A percentile compares a stretch with the other conserved stretches of the same genome.
Evolutionary conservation across 2,113 vertebrate species (phyloP).

Genomic region (Mionectes macconnelli): DNA sequence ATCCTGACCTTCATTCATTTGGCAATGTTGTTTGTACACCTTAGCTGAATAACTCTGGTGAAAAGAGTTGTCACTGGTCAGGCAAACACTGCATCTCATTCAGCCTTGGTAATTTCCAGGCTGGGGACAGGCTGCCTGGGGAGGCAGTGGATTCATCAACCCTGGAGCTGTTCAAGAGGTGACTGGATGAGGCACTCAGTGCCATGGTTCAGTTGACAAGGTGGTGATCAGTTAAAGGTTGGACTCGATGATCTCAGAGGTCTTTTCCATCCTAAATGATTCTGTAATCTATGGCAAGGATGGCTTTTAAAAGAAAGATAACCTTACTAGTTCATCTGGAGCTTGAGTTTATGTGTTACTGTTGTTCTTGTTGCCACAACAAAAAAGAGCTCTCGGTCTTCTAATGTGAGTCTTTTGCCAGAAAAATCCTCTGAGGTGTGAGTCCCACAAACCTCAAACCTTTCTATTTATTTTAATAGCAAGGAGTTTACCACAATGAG

Average conservation of each 20-base stretch:
- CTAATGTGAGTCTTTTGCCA: background rate
- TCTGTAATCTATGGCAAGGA: background rate
- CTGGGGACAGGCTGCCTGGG: background rate
- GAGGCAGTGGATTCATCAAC: background rate
- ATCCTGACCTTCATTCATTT: background rate
- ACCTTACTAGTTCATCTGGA: background rate
- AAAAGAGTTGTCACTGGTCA: background rate
- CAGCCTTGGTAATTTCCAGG: background rate
- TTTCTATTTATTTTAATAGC: conserved; percentile 26
- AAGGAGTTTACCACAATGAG: background rate
- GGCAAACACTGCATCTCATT: background rate
- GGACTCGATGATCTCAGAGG: background rate
- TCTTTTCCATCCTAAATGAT: background rate
- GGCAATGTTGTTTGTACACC: background rate
- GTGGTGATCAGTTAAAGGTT: background rate
- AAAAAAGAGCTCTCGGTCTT: background rate
- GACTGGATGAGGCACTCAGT: fast-evolving
- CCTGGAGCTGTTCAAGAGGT: background rate
- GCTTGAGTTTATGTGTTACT: background rate
- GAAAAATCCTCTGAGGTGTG: background rate
- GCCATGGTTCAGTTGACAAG: background rate
- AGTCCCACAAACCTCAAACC: conserved; percentile 5
- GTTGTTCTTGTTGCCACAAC: conserved; percentile 20
- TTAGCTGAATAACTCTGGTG: background rate
- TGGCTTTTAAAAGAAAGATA: background rate